phyloP scores from a whole-genome alignment of 2,113 vertebrate genomes.

The Macquaria ambigua region DNA sequence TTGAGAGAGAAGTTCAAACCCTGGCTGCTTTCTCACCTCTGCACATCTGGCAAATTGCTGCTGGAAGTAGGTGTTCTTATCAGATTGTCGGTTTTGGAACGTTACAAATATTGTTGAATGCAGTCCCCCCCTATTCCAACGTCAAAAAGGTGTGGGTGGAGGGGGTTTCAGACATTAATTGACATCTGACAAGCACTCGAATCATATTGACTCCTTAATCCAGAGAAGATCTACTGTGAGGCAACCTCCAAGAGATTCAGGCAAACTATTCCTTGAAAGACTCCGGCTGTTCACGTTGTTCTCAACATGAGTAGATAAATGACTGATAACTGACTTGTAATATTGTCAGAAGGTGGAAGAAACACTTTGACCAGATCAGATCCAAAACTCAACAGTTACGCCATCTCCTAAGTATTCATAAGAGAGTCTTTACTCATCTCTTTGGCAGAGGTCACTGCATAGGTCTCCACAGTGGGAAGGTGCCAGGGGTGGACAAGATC shows the following conservation, averaged over 20 bases:
- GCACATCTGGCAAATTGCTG: neutral
- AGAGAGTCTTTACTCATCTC: slow-evolving; percentile 30
- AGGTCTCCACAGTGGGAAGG: slow-evolving; percentile 30
- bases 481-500: slow-evolving; percentile 71
- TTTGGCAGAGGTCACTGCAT: slow-evolving; percentile 33
- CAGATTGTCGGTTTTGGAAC: neutral
- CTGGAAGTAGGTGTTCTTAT: neutral
- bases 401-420: slow-evolving; percentile 2
- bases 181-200: neutral
- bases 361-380: neutral
- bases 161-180: neutral
- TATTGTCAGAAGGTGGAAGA: neutral
- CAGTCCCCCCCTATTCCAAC: neutral
- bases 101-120: neutral
- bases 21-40: neutral
- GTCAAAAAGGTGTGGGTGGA: neutral
- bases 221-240: too few relatives aligned
- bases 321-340: neutral
- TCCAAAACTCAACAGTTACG: neutral
- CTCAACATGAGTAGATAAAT: neutral
- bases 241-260: neutral
- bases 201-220: too few relatives aligned
- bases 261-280: neutral
- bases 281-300: neutral
- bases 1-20: neutral